phyloP scores from a whole-genome alignment of 2,113 vertebrate species.

The Urocolius indicus region DNA sequence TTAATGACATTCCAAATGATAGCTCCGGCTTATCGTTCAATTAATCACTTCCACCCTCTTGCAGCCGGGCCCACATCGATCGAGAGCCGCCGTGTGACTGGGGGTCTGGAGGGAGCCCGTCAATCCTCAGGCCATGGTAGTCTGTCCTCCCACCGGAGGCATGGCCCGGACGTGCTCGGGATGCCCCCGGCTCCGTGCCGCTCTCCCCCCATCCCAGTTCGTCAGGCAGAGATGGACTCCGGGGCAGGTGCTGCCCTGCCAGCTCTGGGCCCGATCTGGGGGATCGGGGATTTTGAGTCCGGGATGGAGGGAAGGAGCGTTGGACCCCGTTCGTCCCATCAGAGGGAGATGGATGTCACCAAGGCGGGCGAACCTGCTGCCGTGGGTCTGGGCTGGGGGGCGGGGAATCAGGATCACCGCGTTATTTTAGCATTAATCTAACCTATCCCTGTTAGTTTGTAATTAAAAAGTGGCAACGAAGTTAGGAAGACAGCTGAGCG shows the following conservation, averaged over 20 bases:
- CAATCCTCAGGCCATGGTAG: neutral
- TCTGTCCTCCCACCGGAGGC: neutral
- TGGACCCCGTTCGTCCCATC: neutral
- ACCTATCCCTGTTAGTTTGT: neutral
- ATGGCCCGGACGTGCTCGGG: too few relatives aligned
- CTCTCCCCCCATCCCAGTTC: neutral
- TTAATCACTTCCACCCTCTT: conserved; percentile 82
- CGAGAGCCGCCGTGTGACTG: conserved; percentile 12
- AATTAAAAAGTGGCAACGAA: neutral
- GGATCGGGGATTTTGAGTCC: neutral
- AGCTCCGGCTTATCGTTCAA: conserved; percentile 81
- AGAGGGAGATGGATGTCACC: neutral
- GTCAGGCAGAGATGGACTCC: neutral
- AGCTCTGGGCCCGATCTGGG: neutral
- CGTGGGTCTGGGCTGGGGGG: too few relatives aligned
- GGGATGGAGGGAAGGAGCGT: neutral
- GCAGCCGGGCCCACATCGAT: conserved; percentile 61
- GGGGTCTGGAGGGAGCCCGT: neutral
- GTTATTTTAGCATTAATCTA: neutral
- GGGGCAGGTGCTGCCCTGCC: neutral
- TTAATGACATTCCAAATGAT: conserved; percentile 92
- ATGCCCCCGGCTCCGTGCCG: too few relatives aligned
- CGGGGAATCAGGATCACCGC: accelerated
- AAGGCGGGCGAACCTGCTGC: neutral
- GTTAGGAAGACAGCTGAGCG: neutral